phyloP scores from a whole-genome alignment of 2,797 vertebrate species.

The Hyperoplus immaculatus region DNA sequence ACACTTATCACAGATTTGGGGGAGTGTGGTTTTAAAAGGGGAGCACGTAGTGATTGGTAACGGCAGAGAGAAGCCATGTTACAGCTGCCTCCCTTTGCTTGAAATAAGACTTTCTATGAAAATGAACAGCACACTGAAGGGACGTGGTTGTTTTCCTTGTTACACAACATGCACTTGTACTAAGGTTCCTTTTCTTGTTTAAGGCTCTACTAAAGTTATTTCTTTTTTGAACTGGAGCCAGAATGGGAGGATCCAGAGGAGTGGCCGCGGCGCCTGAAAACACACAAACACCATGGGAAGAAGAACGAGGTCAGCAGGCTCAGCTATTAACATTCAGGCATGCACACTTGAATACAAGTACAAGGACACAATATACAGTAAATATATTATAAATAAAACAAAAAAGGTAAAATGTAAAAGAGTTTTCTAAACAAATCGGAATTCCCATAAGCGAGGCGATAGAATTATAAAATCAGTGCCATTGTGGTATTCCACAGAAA shows the following conservation, averaged over 20 bases:
- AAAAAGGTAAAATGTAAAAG: slow-evolving; percentile 37
- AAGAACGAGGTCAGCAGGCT: slow-evolving; percentile 56
- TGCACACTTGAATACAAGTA: slow-evolving; percentile 64
- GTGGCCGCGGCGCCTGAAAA: slow-evolving; percentile 91
- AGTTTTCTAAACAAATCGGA: slow-evolving; percentile 56
- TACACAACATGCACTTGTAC: slow-evolving; percentile 93
- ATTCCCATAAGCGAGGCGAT: slow-evolving; percentile 68
- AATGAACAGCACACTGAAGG: slow-evolving; percentile 85
- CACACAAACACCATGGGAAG: slow-evolving; percentile 85
- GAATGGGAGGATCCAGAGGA: slow-evolving; percentile 98
- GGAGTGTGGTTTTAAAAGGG: slow-evolving; percentile 60
- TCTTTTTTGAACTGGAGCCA: slow-evolving; percentile 99
- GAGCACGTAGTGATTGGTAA: slow-evolving; percentile 49
- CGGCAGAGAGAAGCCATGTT: slow-evolving; percentile 53
- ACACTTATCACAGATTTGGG: slow-evolving; percentile 64
- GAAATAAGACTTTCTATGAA: slow-evolving; percentile 74
- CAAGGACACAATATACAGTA: slow-evolving; percentile 13
- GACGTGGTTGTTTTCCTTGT: slow-evolving; percentile 84
- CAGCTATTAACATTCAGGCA: slow-evolving; percentile 12
- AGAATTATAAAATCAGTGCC: slow-evolving; percentile 81
- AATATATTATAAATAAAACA: slow-evolving; percentile 18
- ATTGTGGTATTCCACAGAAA: slow-evolving; percentile 98
- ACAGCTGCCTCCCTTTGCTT: slow-evolving; percentile 73
- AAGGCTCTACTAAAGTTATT: slow-evolving; percentile 87
- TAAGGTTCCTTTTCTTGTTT: slow-evolving; percentile 80